Percentiles rank a stretch among this genome's conserved stretches.
phyloP scores from a whole-genome alignment of 1,140 invertebrate species.

The Metopolophium dirhodum region DNA sequence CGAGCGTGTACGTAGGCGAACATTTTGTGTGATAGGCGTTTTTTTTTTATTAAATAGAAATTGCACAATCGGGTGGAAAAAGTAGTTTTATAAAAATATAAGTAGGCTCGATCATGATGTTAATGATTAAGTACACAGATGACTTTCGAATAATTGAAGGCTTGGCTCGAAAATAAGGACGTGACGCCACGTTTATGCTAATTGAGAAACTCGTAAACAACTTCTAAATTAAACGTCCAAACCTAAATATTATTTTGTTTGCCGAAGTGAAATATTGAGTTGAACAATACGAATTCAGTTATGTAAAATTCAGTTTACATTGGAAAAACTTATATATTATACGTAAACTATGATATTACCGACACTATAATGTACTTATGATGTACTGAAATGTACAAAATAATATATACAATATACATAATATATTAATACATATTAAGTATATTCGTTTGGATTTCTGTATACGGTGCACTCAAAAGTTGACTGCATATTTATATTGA shows the following conservation, averaged over 20 bases:
- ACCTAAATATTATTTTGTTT: not conserved
- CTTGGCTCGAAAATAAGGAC: slow-evolving; percentile 2
- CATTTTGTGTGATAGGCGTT: slow-evolving; percentile 16
- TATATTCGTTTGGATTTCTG: not conserved
- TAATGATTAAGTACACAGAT: slow-evolving; percentile 17
- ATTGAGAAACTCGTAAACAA: not conserved
- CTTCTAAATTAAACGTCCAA: not conserved
- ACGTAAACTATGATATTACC: not conserved
- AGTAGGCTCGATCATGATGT: slow-evolving; percentile 26
- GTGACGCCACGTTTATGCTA: slow-evolving; percentile 28
- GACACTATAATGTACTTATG: not conserved
- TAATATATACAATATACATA: too few relatives aligned
- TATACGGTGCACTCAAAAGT: not conserved
- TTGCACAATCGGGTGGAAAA: not conserved
- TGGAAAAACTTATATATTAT: not conserved
- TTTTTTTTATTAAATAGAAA: not conserved
- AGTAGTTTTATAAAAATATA: slow-evolving; percentile 19
- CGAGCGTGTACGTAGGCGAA: not conserved
- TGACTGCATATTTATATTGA: not conserved
- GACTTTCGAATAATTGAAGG: slow-evolving; percentile 48
- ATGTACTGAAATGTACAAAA: not conserved
- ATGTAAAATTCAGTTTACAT: not conserved
- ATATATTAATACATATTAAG: too few relatives aligned
- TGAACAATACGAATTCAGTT: not conserved
- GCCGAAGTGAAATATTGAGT: not conserved